Evolutionary conservation across 2,888 invertebrate genomes (phyloP), one percentile per base, ranked within the genome.

Genomic region (Cephus rjabovi): DNA sequence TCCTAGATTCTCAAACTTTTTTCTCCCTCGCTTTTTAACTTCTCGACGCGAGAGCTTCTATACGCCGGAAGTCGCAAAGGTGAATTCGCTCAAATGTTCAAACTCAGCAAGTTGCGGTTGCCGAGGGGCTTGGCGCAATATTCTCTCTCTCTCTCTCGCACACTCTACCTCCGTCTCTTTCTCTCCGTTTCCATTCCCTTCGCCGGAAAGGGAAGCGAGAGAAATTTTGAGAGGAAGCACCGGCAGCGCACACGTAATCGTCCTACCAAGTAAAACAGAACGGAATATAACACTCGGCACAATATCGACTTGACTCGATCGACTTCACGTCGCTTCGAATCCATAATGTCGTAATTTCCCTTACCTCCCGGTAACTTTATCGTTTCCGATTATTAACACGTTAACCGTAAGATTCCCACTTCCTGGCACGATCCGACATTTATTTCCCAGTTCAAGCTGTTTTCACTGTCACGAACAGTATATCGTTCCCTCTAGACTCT

Each of bases 91-190:
- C 56, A 9, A 56, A 56, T 56, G 56, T 56, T 56, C 56, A 56
- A 56, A 56, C 56, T 56, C 56, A 23, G 56, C 56, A 56, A 23
- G 15, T 56, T 23, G 69, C 56, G 76, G 77, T 81, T 81, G 81
- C 78, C 81, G 77, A 81, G 81, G 81, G 81, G 80, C 76, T 81
- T 81, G 69, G 78, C 69, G 75, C 73, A 68, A 23, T 73, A 12
- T 35, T 35, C n/a, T 35, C n/a, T n/a, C 23, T 33, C 74, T 73
- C 79, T 34, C 34, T 30, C 34, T 11, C 34, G 0, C 69, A 6
- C 69, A 30, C 70, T 69, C 23, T 30, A n/a, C 34, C 76, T 6
- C 23, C 6, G 40, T 40, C 40, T 23, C 40, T 40, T 1, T 40
- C 40, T 23, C 23, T 35, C 40, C 33, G 56, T 15, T 75, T 75